phyloP scores from a whole-genome alignment of 2,888 invertebrate genomes.

The Amitus sp. region DNA sequence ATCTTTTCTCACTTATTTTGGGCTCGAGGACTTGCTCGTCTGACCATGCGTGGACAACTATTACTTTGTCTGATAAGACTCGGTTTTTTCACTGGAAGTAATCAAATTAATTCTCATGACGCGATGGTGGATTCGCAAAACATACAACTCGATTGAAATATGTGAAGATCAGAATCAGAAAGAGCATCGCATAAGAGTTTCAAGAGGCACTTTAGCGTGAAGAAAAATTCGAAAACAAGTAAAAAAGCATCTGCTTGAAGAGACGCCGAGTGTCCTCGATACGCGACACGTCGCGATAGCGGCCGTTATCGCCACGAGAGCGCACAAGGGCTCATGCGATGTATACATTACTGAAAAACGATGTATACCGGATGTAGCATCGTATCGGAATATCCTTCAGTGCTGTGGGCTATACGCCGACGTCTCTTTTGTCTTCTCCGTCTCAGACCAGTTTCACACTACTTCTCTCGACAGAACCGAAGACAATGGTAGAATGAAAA shows the following conservation, averaged over 20 bases:
- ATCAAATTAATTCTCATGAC: no score
- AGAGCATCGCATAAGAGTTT: conserved; percentile 2
- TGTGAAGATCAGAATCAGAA: neutral
- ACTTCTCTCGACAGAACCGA: conserved; percentile 35
- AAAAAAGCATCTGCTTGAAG: conserved; percentile 4
- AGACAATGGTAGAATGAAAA: conserved; percentile 42
- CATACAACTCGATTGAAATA: no score
- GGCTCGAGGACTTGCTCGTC: no score
- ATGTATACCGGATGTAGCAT: conserved; percentile 13
- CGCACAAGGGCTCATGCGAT: conserved; percentile 2
- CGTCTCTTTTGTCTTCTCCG: conserved; percentile 42
- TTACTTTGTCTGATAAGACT: no score
- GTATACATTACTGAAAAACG: conserved; percentile 16
- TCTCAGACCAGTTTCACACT: conserved; percentile 29
- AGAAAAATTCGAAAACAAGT: conserved; percentile 13
- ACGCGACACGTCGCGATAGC: conserved; percentile 24
- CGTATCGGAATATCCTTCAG: conserved; percentile 17
- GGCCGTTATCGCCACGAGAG: conserved; percentile 10
- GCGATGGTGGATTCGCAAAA: neutral
- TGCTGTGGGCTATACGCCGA: conserved; percentile 36
- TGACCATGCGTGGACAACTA: no score
- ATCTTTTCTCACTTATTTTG: neutral
- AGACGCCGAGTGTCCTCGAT: conserved; percentile 32
- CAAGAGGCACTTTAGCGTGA: conserved; percentile 8
- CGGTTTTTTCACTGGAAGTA: no score